These are phyloP conservation scores for Caranx ignobilis DNA, from an alignment of 2,113 vertebrate species.

Conservation along the genomic window DNA sequence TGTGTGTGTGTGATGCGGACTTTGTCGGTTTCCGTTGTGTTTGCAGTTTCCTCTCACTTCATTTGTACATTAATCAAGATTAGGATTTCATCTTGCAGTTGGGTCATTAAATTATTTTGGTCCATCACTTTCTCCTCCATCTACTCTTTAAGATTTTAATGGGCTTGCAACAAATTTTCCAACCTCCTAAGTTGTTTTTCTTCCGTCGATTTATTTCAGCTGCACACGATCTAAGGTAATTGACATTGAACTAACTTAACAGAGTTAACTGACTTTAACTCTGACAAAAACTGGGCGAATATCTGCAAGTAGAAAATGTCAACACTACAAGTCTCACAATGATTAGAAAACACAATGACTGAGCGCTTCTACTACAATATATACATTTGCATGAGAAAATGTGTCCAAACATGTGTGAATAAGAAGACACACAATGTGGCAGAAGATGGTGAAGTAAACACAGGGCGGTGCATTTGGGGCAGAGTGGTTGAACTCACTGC, in stretches of 20 bases:
- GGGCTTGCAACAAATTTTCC: neutral
- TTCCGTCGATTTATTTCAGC: neutral
- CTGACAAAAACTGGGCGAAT: neutral
- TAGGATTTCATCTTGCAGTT: neutral
- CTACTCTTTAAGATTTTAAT: neutral
- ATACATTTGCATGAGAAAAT: neutral
- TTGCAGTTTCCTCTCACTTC: neutral
- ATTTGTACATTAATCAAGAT: neutral
- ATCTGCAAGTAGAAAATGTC: neutral
- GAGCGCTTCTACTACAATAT: neutral
- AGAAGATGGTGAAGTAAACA: slow-evolving; percentile 8
- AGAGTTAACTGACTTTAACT: neutral
- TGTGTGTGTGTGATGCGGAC: neutral
- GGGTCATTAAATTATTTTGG: neutral
- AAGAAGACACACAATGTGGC: neutral
- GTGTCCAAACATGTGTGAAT: slow-evolving; percentile 7
- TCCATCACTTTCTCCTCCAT: neutral
- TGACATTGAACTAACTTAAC: neutral
- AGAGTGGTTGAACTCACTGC: slow-evolving; percentile 38
- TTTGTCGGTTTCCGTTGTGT: neutral
- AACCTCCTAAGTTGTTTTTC: neutral
- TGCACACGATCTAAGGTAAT: neutral
- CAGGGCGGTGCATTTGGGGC: slow-evolving; percentile 20
- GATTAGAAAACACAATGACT: neutral
- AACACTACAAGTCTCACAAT: neutral